Conservation (phyloP, 1,140 invertebrate genomes). For the Drosophila trapezifrons region DNA sequence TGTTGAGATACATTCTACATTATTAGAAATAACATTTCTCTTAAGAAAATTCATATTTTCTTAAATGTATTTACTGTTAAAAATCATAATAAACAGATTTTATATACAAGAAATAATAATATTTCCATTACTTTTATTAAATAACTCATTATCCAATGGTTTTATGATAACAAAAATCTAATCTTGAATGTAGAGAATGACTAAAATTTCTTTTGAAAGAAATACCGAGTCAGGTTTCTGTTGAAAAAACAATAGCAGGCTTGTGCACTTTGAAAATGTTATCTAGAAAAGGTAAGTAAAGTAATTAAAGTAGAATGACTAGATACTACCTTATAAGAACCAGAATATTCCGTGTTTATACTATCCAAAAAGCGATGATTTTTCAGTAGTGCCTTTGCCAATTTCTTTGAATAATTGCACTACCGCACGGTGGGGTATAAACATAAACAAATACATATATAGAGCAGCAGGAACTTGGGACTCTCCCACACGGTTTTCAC, state of each 20-base stretch:
- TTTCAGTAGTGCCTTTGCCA: conserved; percentile 1
- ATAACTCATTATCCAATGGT: background rate
- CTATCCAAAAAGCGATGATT: background rate
- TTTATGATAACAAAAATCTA: conserved; percentile 6
- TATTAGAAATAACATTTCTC: background rate
- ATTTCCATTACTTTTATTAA: no score
- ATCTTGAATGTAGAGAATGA: background rate
- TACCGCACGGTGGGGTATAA: conserved; percentile 18
- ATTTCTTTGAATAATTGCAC: conserved; percentile 15
- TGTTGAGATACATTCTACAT: no score
- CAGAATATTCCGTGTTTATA: background rate
- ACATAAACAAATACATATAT: conserved; percentile 20
- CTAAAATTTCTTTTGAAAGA: background rate
- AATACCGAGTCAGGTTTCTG: background rate
- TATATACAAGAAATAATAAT: no score
- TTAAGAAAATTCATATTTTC: background rate
- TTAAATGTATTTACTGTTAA: no score
- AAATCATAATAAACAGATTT: no score
- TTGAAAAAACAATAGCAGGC: background rate
- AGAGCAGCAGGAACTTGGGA: conserved; percentile 24
- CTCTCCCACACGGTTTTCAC: conserved; percentile 16
- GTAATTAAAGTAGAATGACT: background rate
- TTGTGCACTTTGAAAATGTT: background rate
- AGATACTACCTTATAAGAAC: background rate
- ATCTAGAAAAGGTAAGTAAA: background rate